Percentiles rank a stretch among this genome's conserved stretches.
These are phyloP conservation scores for Psephotus haematonotus DNA, from an alignment of 2,113 vertebrate species.

Conservation along the genomic window DNA sequence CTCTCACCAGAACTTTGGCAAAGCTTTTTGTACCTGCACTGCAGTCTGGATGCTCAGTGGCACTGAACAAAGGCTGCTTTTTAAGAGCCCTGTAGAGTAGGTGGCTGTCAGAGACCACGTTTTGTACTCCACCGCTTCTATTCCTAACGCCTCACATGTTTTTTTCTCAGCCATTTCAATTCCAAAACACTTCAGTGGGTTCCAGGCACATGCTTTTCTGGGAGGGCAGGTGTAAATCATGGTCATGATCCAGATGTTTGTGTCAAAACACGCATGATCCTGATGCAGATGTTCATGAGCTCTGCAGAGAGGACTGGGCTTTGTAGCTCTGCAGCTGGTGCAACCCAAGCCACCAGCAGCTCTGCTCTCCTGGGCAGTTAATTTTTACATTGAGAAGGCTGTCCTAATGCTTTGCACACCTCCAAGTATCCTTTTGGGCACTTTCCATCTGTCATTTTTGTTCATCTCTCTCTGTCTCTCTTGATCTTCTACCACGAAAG, in stretches of 20 bases:
- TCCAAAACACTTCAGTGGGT: neutral
- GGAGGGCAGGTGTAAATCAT: neutral
- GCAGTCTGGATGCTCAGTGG: neutral
- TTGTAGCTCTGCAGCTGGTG: neutral
- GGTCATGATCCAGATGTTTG: neutral
- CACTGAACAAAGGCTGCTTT: neutral
- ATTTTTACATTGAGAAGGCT: neutral
- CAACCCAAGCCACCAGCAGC: neutral
- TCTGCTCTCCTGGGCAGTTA: neutral
- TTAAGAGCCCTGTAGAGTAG: neutral
- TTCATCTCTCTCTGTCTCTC: conserved; percentile 94
- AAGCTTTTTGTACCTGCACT: conserved; percentile 41
- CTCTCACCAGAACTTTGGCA: conserved; percentile 22
- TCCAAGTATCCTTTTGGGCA: conserved; percentile 79
- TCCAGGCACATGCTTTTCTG: neutral
- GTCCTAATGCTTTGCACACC: conserved; percentile 78
- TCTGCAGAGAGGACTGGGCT: neutral
- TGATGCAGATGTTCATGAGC: neutral
- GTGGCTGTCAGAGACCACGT: neutral
- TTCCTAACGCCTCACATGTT: conserved; percentile 31
- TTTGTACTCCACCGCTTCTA: conserved; percentile 52
- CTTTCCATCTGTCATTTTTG: conserved; percentile 85
- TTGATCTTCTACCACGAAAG: conserved; percentile 88
- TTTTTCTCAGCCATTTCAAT: neutral
- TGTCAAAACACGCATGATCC: neutral